Conservation (phyloP, 64 coral and sea anemone genomes). For the Astreopora myriophthalma region DNA sequence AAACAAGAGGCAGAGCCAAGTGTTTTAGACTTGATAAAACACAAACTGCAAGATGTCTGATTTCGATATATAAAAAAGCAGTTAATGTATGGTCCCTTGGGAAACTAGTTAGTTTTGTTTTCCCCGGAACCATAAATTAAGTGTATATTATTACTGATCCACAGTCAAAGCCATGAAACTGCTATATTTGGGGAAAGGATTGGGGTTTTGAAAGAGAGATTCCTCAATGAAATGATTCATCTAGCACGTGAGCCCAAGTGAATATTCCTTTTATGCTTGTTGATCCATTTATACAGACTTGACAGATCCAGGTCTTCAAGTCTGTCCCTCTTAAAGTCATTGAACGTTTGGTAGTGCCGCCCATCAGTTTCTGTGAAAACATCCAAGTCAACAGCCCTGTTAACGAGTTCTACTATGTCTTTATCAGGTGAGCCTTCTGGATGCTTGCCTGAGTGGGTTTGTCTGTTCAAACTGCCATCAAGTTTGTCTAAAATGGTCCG, state of each 20-base stretch:
- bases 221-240: slow-evolving; percentile 37
- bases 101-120: not conserved
- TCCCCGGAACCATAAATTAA: not conserved
- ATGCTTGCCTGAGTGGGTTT: slow-evolving; percentile 48
- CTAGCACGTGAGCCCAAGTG: slow-evolving; percentile 29
- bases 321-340: slow-evolving; percentile 53
- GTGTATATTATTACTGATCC: no score
- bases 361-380: slow-evolving; percentile 35
- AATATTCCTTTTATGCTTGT: slow-evolving; percentile 6
- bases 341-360: not conserved
- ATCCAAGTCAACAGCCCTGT: slow-evolving; percentile 8
- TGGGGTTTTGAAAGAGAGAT: no score
- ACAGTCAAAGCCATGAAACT: no score
- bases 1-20: no score
- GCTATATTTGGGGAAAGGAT: no score
- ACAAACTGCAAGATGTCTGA: not conserved
- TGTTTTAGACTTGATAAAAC: not conserved
- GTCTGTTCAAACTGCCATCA: not conserved
- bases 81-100: no score
- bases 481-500: slow-evolving; percentile 55
- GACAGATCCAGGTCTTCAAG: slow-evolving; percentile 11
- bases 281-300: slow-evolving; percentile 19
- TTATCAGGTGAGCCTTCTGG: slow-evolving; percentile 17
- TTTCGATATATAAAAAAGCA: no score
- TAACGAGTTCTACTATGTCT: slow-evolving; percentile 47